phyloP scores from a whole-genome alignment of 2,113 vertebrate genomes.

The Rhinoderma darwinii region DNA sequence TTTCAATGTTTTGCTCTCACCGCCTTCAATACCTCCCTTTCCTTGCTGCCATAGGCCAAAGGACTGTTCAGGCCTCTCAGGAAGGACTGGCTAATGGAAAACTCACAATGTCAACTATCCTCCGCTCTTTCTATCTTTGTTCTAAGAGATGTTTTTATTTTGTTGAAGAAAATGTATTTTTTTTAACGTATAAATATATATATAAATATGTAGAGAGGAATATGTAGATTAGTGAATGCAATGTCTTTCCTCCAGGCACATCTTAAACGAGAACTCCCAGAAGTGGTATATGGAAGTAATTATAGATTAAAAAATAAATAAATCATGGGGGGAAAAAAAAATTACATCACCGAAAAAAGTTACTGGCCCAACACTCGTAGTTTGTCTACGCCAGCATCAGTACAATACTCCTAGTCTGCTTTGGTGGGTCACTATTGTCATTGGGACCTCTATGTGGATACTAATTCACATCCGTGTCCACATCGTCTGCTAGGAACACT shows the following conservation, averaged over 20 bases:
- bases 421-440: not conserved
- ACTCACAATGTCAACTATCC: not conserved
- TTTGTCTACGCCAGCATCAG: not conserved
- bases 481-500: too few species aligned
- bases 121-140: conserved; percentile 9
- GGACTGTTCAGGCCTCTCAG: conserved; percentile 44
- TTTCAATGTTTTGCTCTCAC: conserved; percentile 72
- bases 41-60: conserved; percentile 45
- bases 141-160: conserved; percentile 46
- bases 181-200: conserved; percentile 22
- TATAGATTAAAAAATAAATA: not conserved
- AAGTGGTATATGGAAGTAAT: not conserved
- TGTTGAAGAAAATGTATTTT: conserved; percentile 30
- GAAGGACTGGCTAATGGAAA: conserved; percentile 29
- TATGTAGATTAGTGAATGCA: not conserved
- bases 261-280: not conserved
- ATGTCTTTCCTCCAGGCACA: not conserved
- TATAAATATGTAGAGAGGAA: not conserved
- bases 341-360: not conserved
- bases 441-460: not conserved
- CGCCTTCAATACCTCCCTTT: not conserved
- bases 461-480: too few species aligned
- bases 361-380: not conserved
- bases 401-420: not conserved
- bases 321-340: too few species aligned